Conservation (phyloP, 2,113 vertebrate species). For the Thunnus thynnus region DNA sequence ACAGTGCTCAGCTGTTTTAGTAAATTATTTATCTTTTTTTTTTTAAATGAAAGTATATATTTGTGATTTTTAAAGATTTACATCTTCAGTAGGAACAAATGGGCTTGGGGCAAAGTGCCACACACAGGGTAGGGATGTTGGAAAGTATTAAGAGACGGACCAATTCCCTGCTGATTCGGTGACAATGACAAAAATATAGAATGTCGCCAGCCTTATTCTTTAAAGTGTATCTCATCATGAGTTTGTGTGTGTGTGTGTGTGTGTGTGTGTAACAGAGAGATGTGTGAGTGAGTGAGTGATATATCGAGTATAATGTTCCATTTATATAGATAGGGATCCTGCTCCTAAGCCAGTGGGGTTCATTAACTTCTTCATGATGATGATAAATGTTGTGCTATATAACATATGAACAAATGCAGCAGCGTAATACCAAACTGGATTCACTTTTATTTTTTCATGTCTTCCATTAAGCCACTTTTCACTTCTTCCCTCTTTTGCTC, state of each 20-base stretch:
- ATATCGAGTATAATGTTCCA: not conserved
- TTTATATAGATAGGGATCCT: conserved; percentile 27
- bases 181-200: no score
- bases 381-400: conserved; percentile 36
- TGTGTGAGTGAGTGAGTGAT: conserved; percentile 20
- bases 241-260: no score
- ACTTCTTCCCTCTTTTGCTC: not conserved
- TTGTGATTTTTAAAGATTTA: no score
- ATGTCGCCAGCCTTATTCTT: no score
- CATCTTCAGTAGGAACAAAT: no score
- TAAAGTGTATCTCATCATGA: not conserved
- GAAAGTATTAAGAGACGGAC: no score
- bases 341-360: conserved; percentile 40
- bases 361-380: conserved; percentile 41
- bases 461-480: not conserved
- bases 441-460: conserved; percentile 13
- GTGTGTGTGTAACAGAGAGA: not conserved
- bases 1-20: no score
- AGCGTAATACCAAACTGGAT: conserved; percentile 9
- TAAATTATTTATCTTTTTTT: no score
- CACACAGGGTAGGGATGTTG: no score
- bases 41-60: no score
- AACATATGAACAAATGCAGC: conserved; percentile 20
- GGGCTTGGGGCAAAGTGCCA: no score
- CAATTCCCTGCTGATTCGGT: no score